Base-by-base conservation (phyloP, 1,140 invertebrate species). In the Neuroterus valhalla region DNA sequence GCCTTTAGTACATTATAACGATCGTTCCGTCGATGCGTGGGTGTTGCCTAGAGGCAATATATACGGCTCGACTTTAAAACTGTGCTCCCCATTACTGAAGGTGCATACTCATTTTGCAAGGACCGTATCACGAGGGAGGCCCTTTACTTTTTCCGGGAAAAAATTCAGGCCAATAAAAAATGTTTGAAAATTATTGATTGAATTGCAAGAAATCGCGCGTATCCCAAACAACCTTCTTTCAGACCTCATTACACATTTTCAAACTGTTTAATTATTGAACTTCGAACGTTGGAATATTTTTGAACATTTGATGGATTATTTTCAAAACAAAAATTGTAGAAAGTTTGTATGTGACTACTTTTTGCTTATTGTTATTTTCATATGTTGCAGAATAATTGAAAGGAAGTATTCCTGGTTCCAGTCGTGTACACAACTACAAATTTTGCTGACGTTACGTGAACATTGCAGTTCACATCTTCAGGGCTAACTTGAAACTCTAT, bases 31-130 rank as follows among this genome's bases (percentile, higher is more conserved):
- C 55, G 55, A 62, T 62, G 55, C 55, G 55, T 62, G 55, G 55
- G 55, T 62, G 55, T 62, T 62, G 15, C 23, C 55, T 62, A 12
- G 23, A 62, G 55, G 55, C 55, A 62, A 38, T 62, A 62, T 62
- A 62, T 62, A 62, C 55, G 55, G 26, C 14, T 31, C 12, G 23
- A 23, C 55, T 38, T 62, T 62, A 12, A 62, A 62, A 62, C 55
- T 62, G 31, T 62, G 55, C 55, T 23, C 31, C 23, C 55, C 55
- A 62, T 62, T 62, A 62, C 26, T 31, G 55, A 23, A 62, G 55
- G 55, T 23, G 52, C 52, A 26, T 62, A 31, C 23, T 31, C 55
- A 31, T 62, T 62, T 62, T 62, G 31, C n/a, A 14, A 62, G 23
- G 55, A 62, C 23, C 55, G 55, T 62, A 62, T 62, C 55, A 62